Conservation (phyloP, 2,113 vertebrate species). For the Drymodes brunneopygia region DNA sequence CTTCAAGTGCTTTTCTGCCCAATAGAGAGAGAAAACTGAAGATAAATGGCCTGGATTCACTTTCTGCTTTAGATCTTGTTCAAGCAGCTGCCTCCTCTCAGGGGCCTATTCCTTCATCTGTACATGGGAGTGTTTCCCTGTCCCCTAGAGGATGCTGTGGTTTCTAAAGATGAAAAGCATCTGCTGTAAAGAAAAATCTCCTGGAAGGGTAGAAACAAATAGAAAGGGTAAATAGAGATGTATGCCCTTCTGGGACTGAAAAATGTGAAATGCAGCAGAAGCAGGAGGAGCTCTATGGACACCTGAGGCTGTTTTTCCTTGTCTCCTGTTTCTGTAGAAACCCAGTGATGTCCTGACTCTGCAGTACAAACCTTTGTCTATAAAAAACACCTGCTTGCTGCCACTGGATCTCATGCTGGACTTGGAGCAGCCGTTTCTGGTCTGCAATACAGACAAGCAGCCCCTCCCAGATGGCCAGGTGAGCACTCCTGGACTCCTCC, state of each 20-base stretch:
- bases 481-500: not conserved
- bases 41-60: not conserved
- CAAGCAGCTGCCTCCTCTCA: not conserved
- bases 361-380: slow-evolving; percentile 70
- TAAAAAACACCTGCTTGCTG: slow-evolving; percentile 80
- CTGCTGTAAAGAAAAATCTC: not conserved
- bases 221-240: not conserved
- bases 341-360: slow-evolving; percentile 55
- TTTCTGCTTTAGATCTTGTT: not conserved
- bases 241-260: not conserved
- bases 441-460: slow-evolving; percentile 59
- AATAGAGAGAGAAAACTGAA: not conserved
- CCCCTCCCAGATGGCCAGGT: slow-evolving; percentile 42
- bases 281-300: not conserved
- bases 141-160: not conserved
- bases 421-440: slow-evolving; percentile 72
- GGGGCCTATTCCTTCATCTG: not conserved
- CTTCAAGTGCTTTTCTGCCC: not conserved
- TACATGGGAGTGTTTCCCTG: rapidly evolving
- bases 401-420: slow-evolving; percentile 70
- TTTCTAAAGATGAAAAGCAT: not conserved
- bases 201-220: not conserved
- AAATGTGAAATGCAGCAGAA: not conserved
- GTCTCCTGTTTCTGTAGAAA: slow-evolving; percentile 50
- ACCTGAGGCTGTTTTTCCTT: not conserved